A percentile compares a stretch with the other conserved stretches of the same genome.
phyloP scores from a whole-genome alignment of 2,888 invertebrate genomes.

The Parnassius glacialis region DNA sequence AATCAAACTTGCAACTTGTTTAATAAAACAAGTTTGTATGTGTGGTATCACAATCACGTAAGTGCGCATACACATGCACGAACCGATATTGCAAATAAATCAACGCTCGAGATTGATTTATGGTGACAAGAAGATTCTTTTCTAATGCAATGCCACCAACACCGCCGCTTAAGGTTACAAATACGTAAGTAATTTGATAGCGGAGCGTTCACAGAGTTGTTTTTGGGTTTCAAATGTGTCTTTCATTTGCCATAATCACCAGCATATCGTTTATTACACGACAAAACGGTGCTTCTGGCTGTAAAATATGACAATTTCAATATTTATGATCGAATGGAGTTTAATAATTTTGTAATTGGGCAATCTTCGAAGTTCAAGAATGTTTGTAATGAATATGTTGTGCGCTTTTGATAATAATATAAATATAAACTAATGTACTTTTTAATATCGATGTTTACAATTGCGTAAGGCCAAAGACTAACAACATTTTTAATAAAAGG shows the following conservation, averaged over 20 bases:
- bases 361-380: slow-evolving; percentile 1
- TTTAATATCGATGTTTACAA: too few relatives aligned
- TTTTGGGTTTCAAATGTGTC: slow-evolving; percentile 11
- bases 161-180: slow-evolving; percentile 7
- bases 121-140: slow-evolving; percentile 11
- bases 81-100: slow-evolving; percentile 10
- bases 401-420: too few relatives aligned
- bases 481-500: too few relatives aligned
- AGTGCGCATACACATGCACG: not conserved
- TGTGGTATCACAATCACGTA: too few relatives aligned
- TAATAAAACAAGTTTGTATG: too few relatives aligned
- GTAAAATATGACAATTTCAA: slow-evolving; percentile 10
- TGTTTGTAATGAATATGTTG: not conserved
- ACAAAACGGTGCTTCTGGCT: slow-evolving; percentile 9
- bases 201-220: not conserved
- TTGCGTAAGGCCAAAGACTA: too few relatives aligned
- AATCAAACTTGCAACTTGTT: too few relatives aligned
- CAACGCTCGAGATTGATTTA: slow-evolving; percentile 7
- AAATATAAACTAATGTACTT: too few relatives aligned
- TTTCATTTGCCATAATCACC: slow-evolving; percentile 5
- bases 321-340: slow-evolving; percentile 5
- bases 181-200: slow-evolving; percentile 10
- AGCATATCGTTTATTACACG: not conserved
- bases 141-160: not conserved
- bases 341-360: slow-evolving; percentile 5